phyloP scores from a whole-genome alignment of 2,113 vertebrate species.

The Nothobranchius furzeri region DNA sequence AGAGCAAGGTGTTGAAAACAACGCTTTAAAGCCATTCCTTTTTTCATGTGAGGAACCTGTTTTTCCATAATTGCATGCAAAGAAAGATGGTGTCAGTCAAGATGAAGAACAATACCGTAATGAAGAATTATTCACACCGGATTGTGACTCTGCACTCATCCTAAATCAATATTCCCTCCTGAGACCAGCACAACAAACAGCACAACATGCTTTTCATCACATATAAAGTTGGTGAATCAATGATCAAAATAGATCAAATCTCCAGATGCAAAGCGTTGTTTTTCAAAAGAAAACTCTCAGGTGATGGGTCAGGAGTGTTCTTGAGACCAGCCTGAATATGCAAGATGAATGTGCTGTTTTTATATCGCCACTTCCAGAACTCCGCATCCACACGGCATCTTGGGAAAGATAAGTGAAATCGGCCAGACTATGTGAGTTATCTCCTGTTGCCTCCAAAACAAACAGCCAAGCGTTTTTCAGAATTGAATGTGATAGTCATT shows the following conservation, averaged over 20 bases:
- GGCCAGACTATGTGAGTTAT: constrained; percentile 49
- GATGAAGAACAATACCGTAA: constrained; percentile 23
- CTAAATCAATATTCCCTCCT: constrained; percentile 46
- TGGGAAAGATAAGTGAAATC: constrained; percentile 66
- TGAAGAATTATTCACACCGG: constrained; percentile 28
- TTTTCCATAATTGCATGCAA: no score
- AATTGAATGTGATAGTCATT: constrained; percentile 71
- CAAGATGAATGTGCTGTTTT: constrained; percentile 59
- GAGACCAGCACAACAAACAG: constrained; percentile 42
- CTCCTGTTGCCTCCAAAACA: constrained; percentile 71
- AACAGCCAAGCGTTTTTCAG: constrained; percentile 74
- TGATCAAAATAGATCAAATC: constrained; percentile 32
- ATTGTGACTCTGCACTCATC: constrained; percentile 44
- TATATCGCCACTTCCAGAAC: constrained; percentile 50
- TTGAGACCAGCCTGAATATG: constrained; percentile 26
- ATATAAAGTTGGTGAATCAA: constrained; percentile 45
- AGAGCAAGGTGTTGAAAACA: no score
- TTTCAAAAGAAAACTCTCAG: constrained; percentile 5
- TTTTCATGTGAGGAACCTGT: background rate
- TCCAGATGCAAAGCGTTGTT: constrained; percentile 18
- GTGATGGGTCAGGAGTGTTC: constrained; percentile 25
- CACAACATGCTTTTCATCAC: constrained; percentile 36
- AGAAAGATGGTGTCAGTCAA: constrained; percentile 26
- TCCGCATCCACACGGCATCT: constrained; percentile 40
- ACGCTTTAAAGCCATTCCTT: no score